Evolutionary conservation across 2,888 invertebrate genomes (phyloP).

Genomic region (Scrobipalpa costella): DNA sequence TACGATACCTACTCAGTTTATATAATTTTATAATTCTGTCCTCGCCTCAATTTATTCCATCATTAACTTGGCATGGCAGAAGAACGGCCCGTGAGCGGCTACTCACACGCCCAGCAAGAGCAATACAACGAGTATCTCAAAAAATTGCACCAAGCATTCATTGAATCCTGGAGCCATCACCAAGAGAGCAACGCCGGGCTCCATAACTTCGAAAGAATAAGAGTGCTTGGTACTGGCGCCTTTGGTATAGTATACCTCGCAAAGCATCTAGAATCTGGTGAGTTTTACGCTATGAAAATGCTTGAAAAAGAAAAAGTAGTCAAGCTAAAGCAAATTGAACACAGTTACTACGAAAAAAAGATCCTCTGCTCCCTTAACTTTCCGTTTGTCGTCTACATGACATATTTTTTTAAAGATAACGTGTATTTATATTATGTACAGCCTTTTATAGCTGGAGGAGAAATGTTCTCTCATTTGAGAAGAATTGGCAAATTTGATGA

Average conservation of each 20-base stretch:
- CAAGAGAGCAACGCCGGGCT: constrained; percentile 48
- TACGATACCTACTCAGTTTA: too few relatives aligned
- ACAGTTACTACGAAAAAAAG: constrained; percentile 94
- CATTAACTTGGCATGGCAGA: too few relatives aligned
- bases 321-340: constrained; percentile 92
- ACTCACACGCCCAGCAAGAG: constrained; percentile 59
- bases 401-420: constrained; percentile 93
- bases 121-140: constrained; percentile 59
- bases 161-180: constrained; percentile 67
- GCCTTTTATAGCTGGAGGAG: constrained; percentile 92
- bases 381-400: constrained; percentile 93
- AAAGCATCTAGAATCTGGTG: constrained; percentile 79
- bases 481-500: constrained; percentile 86
- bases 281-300: constrained; percentile 93
- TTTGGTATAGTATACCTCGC: constrained; percentile 92
- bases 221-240: constrained; percentile 92
- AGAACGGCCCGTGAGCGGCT: constrained; percentile 42
- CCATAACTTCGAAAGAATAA: constrained; percentile 86
- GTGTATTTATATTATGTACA: constrained; percentile 90
- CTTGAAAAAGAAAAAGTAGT: constrained; percentile 93
- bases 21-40: too few relatives aligned
- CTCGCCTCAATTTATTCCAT: too few relatives aligned
- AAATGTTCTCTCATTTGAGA: constrained; percentile 90
- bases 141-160: constrained; percentile 63
- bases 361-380: constrained; percentile 92